Base-by-base conservation (phyloP, 2,888 invertebrate genomes). In the Agrochola litura region DNA sequence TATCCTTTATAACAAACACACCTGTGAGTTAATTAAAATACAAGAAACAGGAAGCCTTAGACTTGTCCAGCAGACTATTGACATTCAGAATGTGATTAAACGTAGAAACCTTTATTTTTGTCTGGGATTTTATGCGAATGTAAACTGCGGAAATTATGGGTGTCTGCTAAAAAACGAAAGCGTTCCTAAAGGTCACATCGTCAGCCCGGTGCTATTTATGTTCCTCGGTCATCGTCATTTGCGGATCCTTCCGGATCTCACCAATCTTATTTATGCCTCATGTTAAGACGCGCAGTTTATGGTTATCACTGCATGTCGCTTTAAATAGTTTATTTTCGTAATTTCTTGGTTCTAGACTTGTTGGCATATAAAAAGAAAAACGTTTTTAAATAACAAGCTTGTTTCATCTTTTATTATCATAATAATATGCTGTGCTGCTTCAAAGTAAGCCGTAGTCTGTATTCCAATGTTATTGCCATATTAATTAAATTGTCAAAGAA, bases 241-340 rank as follows among this genome's bases (percentile, higher is more conserved):
- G 60, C 56, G 22, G 64, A 52, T 43, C 43, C 68, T 82, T 72
- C 61, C 81, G 81, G 41, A 73, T 82, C 69, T 63, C 30, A 49
- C 14, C 37, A 63, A 52, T 52, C 22, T 80, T 49, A 46, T 80
- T 71, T 56, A 63, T 37, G 58, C 6, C 14, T 49, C 37, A 41
- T 43, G 14, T 46, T 66, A 25, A 22, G 25, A 54, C 43, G 46
- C 37, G 22, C n/a, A 68, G 41, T 46, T 46, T n/a, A 64, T 69
- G 25, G 65, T 73, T 81, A 73, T 77, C 69, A 37, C 37, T 52
- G 22, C 46, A 30, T 63, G 22, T 19, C 49, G 30, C 46, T 64
- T 14, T 46, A 63, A 52, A 22, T 72, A 61, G n/a, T 73, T 72
- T 61, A 61, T 78, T 72, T 68, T 73, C n/a, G 22, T n/a, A 14